phyloP scores from a whole-genome alignment of 35 echinoderm and acorn worm genomes.

The Ophiothrix spiculata region DNA sequence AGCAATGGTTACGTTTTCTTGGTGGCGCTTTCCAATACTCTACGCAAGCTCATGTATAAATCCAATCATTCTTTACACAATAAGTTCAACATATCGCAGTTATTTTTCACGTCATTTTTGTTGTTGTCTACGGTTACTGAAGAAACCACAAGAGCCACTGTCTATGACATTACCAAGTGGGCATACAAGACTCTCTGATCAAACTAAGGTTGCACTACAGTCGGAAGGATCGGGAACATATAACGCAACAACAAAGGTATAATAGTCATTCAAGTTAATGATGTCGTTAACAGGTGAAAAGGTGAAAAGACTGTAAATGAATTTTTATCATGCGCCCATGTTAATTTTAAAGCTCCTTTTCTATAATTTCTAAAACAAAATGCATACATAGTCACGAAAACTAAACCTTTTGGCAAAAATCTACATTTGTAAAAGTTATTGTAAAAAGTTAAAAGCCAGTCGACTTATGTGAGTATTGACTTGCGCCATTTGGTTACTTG shows the following conservation, averaged over 20 bases:
- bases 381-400: too few relatives aligned
- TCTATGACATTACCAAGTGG: not conserved
- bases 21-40: conserved; percentile 3
- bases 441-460: too few relatives aligned
- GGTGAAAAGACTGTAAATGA: too few relatives aligned
- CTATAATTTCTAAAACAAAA: too few relatives aligned
- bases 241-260: not conserved
- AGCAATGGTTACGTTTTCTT: not conserved
- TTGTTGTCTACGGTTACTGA: not conserved
- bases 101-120: not conserved
- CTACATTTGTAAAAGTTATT: too few relatives aligned
- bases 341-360: too few relatives aligned
- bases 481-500: too few relatives aligned
- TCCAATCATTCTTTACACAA: not conserved
- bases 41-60: not conserved
- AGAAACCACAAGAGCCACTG: not conserved
- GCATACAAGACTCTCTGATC: not conserved
- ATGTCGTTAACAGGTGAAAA: too few relatives aligned
- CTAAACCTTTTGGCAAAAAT: too few relatives aligned
- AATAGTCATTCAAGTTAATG: too few relatives aligned
- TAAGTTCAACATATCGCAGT: not conserved
- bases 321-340: too few relatives aligned
- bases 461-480: too few relatives aligned
- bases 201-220: not conserved
- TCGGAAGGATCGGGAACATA: not conserved